Base-by-base conservation (phyloP, 2,888 invertebrate genomes). In the Drosophila meridionalis region DNA sequence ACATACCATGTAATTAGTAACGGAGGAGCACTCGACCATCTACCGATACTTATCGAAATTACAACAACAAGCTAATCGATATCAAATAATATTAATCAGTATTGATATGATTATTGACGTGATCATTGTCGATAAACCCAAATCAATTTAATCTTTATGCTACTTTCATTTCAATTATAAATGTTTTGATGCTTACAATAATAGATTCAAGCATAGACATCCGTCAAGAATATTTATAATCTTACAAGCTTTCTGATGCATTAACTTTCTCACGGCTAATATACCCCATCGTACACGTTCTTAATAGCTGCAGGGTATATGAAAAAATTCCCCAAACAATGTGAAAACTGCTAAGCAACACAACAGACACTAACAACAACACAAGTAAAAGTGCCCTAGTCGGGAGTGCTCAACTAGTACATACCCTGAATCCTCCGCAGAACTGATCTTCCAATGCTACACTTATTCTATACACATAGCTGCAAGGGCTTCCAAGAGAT, bases 341-440 rank as follows among this genome's bases (percentile, higher is more conserved):
- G 77, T 58, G 61, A 77, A 77, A 76, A 68, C 58, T 69, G 73
- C 73, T 62, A 59, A 76, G 52, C 40, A 59, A 72, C 69, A 64
- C 56, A 32, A 52, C 56, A 60, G 40, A 47, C 28, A 12, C n/a
- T 45, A 38, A 20, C 40, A 64, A 59, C 9, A 52, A 20, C 34
- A 20, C 43, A 53, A 34, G 38, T 38, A 12, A 40, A 2, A 5
- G 40, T 12, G 38, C 38, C 12, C 40, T 2, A 14, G n/a, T 42
- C 20, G 20, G 20, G 20, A 20, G 20, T 20, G 20, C 20, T 20
- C 20, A 20, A 20, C 20, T 20, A 20, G 14, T 2, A 42, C 1
- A 42, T 42, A 42, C 42, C 42, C 42, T 42, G n/a, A 42, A 1
- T 1, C 42, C 2, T 7, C 0, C 7, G 42, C 7, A 40, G 12